A percentile compares a stretch with the other conserved stretches of the same genome.
These are phyloP conservation scores for Tursiops truncatus DNA, from an alignment of 2,113 vertebrate genomes.

Conservation along the genomic window DNA sequence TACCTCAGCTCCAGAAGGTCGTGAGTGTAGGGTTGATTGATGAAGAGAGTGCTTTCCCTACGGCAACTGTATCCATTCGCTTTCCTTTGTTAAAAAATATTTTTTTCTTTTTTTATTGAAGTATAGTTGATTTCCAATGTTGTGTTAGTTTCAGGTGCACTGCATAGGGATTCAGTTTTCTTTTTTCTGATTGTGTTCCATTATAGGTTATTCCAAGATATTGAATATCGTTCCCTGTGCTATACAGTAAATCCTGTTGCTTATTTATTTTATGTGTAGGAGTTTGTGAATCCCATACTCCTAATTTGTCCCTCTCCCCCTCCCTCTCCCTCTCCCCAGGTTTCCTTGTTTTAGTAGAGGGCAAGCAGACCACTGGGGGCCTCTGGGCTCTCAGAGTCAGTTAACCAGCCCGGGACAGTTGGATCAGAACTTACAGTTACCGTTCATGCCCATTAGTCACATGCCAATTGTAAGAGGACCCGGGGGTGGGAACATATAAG, in stretches of 20 bases:
- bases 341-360: neutral
- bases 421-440: neutral
- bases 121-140: neutral
- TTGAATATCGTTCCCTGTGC: neutral
- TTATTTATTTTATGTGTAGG: neutral
- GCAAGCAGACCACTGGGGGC: neutral
- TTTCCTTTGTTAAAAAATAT: neutral
- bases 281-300: neutral
- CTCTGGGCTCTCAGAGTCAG: neutral
- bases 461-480: neutral
- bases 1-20: neutral
- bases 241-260: neutral
- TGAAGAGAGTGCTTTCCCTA: rapidly evolving
- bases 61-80: neutral
- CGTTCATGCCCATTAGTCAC: neutral
- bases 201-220: neutral
- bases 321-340: neutral
- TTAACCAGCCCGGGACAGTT: neutral
- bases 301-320: neutral
- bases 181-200: neutral
- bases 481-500: neutral
- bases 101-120: neutral
- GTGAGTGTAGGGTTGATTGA: neutral
- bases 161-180: neutral
- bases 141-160: neutral